Conservation (phyloP, 2,888 invertebrate genomes). For the Podotricha telesiphe region DNA sequence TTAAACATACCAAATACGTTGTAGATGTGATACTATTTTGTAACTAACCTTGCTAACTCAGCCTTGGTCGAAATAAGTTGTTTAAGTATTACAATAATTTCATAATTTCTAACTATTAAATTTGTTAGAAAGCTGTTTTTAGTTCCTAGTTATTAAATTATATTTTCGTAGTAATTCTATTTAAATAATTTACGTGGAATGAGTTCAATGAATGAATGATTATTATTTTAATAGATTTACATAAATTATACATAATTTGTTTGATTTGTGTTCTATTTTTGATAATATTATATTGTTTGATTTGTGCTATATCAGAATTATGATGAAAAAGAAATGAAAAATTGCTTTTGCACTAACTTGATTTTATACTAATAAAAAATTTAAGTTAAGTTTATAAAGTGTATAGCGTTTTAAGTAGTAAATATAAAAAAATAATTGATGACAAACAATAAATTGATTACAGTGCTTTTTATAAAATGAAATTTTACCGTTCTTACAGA, state of each 20-base stretch:
- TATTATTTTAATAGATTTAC: conserved; percentile 7
- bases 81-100: conserved; percentile 6
- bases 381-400: too few relatives aligned
- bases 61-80: conserved; percentile 20
- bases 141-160: not conserved
- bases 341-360: too few relatives aligned
- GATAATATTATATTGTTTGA: too few relatives aligned
- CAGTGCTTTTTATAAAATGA: conserved; percentile 21
- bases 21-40: conserved; percentile 34
- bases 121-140: not conserved
- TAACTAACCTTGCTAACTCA: conserved; percentile 21
- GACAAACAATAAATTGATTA: not conserved
- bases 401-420: too few relatives aligned
- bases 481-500: conserved; percentile 17
- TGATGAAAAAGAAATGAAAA: too few relatives aligned
- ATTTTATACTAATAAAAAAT: too few relatives aligned
- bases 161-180: not conserved
- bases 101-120: not conserved
- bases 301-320: too few relatives aligned
- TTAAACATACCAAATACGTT: conserved; percentile 19
- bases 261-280: too few relatives aligned
- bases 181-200: not conserved
- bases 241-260: conserved; percentile 5
- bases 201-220: not conserved
- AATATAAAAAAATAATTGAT: not conserved